Evolutionary conservation across 2,888 invertebrate genomes (phyloP), one percentile per base, ranked within the genome.

Genomic region (Heliconius aoede): DNA sequence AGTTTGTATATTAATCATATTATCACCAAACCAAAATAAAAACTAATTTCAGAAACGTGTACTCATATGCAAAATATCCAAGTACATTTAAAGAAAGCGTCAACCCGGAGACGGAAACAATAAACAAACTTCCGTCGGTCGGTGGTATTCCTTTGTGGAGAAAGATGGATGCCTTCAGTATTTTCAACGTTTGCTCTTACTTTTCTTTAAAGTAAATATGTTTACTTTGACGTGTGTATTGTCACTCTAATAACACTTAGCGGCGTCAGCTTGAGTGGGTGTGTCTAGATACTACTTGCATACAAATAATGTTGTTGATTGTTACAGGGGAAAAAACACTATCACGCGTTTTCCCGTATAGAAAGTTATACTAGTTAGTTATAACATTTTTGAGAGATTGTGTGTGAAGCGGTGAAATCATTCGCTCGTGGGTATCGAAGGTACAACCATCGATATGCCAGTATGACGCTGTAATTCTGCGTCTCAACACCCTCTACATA

Each of bases 31-130:
- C 65, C 71, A 77, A 74, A 74, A 65, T 65, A 65, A 72, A 72
- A 67, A 40, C 55, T 40, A 78, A 74, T 68, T 68, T 67, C 65
- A 40, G 62, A 60, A 65, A 74, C 46, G 18, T 36, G n/a, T 7
- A 9, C 40, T 72, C 58, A 69, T 36, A 72, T 74, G 78, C 72
- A 74, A 74, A 76, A 79, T 69, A 74, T 46, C 51, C 72, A 58
- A 76, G 76, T 76, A 74, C 72, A 72, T 72, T 74, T 74, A 68
- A 74, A 78, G 78, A 76, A 76, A 77, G 79, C 75, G 68, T 72
- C 60, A 76, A 76, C 77, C 77, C 76, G 74, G 65, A 65, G 55
- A 67, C 77, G 80, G 79, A 79, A 77, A 79, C 79, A 79, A 80
- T 79, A 79, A 79, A 71, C 79, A 78, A 79, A 79, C 74, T 76